A percentile compares a stretch with the other conserved stretches of the same genome.
Evolutionary conservation across 2,888 invertebrate species (phyloP).

Genomic region (Cyrtodaria siliqua): DNA sequence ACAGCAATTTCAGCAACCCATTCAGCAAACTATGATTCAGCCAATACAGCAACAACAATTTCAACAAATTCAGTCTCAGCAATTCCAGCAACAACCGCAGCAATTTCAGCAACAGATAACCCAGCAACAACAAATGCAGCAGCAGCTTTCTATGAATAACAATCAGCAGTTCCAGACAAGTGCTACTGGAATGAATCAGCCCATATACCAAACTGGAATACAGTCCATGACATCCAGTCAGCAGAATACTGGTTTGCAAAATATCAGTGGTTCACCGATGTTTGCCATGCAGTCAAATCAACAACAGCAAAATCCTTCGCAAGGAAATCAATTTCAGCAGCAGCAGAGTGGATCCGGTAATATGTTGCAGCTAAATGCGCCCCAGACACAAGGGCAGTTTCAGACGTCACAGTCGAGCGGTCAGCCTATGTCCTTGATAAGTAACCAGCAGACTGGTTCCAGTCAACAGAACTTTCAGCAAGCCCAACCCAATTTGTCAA

Average conservation of each 20-base stretch:
- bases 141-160: conserved; percentile 1
- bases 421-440: background rate
- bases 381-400: background rate
- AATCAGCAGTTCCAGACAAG: background rate
- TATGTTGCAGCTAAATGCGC: too few relatives aligned
- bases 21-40: conserved; percentile 1
- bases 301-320: background rate
- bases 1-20: conserved; percentile 11
- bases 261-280: background rate
- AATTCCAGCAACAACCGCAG: conserved; percentile 21
- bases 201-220: background rate
- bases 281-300: background rate
- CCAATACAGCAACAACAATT: conserved; percentile 21
- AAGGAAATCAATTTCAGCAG: background rate
- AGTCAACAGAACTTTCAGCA: conserved; percentile 19
- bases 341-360: background rate
- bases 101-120: conserved; percentile 20
- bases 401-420: background rate
- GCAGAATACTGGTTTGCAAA: background rate
- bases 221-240: background rate
- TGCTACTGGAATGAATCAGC: background rate
- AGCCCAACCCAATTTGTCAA: background rate
- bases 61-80: conserved; percentile 1
- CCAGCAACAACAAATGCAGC: conserved; percentile 14
- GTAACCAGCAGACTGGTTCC: background rate